Percentiles rank a stretch among this genome's conserved stretches.
These are phyloP conservation scores for Podarcis cretensis DNA, from an alignment of 2,113 vertebrate genomes.

Conservation along the genomic window DNA sequence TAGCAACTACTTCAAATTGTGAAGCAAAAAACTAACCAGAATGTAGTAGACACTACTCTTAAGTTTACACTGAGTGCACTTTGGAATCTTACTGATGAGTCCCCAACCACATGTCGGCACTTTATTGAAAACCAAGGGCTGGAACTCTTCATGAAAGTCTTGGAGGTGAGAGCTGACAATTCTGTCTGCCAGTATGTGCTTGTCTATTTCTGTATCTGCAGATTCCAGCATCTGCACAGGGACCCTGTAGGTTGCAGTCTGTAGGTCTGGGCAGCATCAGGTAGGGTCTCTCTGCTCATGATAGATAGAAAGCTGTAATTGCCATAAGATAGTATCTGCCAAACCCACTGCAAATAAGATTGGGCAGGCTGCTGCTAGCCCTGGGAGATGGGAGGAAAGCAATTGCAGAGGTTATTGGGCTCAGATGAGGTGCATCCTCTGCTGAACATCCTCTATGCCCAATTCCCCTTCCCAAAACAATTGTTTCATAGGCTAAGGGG, in stretches of 20 bases:
- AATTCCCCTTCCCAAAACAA: background rate
- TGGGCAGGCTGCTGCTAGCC: background rate
- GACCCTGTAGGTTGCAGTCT: background rate
- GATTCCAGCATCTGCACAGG: background rate
- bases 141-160: slow-evolving; percentile 96
- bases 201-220: background rate
- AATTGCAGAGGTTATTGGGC: background rate
- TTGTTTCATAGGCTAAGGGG: background rate
- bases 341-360: background rate
- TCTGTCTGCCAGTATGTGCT: slow-evolving; percentile 24
- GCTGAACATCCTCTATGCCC: background rate
- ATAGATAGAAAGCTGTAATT: background rate
- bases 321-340: background rate
- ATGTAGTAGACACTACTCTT: slow-evolving; percentile 94
- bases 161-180: slow-evolving; percentile 84
- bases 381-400: background rate
- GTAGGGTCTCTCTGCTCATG: background rate
- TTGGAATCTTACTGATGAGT: slow-evolving; percentile 99
- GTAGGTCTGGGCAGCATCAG: background rate
- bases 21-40: slow-evolving; percentile 95
- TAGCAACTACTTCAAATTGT: slow-evolving; percentile 99
- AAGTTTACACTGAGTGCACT: slow-evolving; percentile 98
- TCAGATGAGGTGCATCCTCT: background rate
- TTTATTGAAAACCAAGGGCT: slow-evolving; percentile 99
- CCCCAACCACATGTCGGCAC: slow-evolving; percentile 97